Evolutionary conservation across 2,113 vertebrate species (phyloP).

Genomic region (Pipa parva): DNA sequence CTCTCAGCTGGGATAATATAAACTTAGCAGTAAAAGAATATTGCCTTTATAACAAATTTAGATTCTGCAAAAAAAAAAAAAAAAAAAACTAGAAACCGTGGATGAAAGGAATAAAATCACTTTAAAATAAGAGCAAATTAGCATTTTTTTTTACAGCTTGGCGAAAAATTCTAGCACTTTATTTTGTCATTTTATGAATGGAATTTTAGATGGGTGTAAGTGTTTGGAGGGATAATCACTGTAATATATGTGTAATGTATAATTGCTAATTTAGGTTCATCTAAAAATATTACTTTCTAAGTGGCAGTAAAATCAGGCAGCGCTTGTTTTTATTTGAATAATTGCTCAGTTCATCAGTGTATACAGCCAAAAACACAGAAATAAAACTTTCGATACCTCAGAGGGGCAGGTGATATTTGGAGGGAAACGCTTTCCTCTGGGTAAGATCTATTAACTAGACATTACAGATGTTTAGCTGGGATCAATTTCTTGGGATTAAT

Average conservation of each 20-base stretch:
- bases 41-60: neutral
- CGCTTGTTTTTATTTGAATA: neutral
- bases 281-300: no score
- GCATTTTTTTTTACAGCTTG: neutral
- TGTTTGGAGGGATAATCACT: neutral
- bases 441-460: constrained; percentile 40
- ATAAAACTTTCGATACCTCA: constrained; percentile 18
- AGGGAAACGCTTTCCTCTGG: constrained; percentile 20
- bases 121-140: neutral
- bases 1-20: neutral
- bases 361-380: neutral
- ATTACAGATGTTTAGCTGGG: constrained; percentile 42
- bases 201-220: neutral
- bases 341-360: neutral
- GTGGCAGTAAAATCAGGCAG: no score
- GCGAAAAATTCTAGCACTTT: neutral
- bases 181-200: neutral
- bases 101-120: neutral
- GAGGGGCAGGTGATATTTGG: constrained; percentile 28
- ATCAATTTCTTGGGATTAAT: constrained; percentile 44
- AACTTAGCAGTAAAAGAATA: neutral
- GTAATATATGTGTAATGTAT: neutral
- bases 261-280: neutral
- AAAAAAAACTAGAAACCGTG: neutral
- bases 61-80: neutral